Conservation (phyloP, 1,140 invertebrate species). For the Campoletis sonorensis region DNA sequence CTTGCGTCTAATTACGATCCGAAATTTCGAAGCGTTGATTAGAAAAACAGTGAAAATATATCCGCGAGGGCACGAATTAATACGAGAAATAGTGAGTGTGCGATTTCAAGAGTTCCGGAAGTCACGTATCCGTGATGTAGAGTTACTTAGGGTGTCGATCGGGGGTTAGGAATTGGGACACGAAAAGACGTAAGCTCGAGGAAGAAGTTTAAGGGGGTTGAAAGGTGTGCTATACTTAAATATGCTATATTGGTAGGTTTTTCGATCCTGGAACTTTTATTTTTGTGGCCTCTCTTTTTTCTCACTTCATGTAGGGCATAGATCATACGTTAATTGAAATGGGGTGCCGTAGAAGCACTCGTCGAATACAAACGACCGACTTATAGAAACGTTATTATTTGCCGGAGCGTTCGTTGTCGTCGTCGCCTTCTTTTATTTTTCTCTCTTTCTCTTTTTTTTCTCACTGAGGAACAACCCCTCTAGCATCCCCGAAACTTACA, state of each 20-base stretch:
- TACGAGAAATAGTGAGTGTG: background rate
- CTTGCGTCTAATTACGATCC: too few relatives aligned
- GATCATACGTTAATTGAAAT: conserved; percentile 79
- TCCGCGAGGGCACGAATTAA: background rate
- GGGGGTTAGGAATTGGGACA: conserved; percentile 60
- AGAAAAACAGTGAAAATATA: background rate
- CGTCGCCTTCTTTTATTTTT: conserved; percentile 14
- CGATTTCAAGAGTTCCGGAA: conserved; percentile 46
- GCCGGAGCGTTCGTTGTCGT: conserved; percentile 46
- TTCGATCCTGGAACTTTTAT: conserved; percentile 38
- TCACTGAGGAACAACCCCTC: conserved; percentile 36
- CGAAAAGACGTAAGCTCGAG: conserved; percentile 17
- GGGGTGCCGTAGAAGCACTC: conserved; percentile 69
- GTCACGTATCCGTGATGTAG: conserved; percentile 77
- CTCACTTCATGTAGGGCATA: conserved; percentile 71
- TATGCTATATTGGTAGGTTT: conserved; percentile 2
- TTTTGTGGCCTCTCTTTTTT: background rate
- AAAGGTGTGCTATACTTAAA: conserved; percentile 63
- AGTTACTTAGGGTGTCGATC: conserved; percentile 75
- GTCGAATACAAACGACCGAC: conserved; percentile 77
- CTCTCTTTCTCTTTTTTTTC: background rate
- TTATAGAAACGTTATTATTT: conserved; percentile 78
- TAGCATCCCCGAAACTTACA: conserved; percentile 27
- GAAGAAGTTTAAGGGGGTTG: conserved; percentile 60
- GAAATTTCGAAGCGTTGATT: too few relatives aligned